Evolutionary conservation across 1,140 invertebrate species (phyloP).

Genomic region (Doryteuthis pealeii): DNA sequence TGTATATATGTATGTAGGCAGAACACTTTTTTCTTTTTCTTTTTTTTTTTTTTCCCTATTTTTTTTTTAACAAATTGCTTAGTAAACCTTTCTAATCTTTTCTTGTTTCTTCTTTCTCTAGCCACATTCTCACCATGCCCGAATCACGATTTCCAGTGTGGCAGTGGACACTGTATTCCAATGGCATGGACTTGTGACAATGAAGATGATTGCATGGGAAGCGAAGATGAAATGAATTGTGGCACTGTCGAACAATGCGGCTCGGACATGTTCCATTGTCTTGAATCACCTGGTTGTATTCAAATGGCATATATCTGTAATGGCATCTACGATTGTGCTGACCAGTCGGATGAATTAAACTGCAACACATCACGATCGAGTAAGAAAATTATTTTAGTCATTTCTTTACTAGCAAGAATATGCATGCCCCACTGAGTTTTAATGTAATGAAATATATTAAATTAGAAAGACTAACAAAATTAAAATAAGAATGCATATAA

Average conservation of each 20-base stretch:
- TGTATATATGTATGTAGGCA: too few species aligned
- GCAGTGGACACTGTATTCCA: conserved; percentile 67
- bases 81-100: too few species aligned
- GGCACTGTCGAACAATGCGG: neutral
- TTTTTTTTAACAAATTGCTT: too few species aligned
- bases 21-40: too few species aligned
- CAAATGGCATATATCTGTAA: neutral
- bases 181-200: conserved; percentile 77
- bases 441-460: too few species aligned
- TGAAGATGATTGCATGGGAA: conserved; percentile 85
- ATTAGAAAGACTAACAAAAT: too few species aligned
- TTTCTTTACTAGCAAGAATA: too few species aligned
- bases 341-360: neutral
- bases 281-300: neutral
- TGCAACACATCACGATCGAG: neutral
- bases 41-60: too few species aligned
- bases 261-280: neutral
- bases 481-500: too few species aligned
- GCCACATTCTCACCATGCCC: too few species aligned
- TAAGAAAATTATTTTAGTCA: neutral
- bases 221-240: conserved; percentile 74
- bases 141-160: neutral
- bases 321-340: neutral
- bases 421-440: too few species aligned
- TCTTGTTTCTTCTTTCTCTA: too few species aligned